phyloP scores from a whole-genome alignment of 2,113 vertebrate species.

The Panthera uncia region DNA sequence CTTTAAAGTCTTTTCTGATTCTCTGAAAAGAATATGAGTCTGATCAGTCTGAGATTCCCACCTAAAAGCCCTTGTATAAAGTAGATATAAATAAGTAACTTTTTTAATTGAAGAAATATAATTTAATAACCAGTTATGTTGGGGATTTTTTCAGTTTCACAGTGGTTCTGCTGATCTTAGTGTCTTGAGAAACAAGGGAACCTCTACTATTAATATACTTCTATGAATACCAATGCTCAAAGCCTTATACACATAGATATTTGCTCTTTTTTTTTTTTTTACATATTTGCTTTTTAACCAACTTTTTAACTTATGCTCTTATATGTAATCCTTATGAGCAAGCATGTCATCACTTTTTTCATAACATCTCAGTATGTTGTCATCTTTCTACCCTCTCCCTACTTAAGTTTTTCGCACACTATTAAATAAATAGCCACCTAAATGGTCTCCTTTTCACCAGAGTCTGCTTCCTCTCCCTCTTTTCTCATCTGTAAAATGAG shows the following conservation, averaged over 20 bases:
- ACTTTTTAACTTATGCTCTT: background rate
- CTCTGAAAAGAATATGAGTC: background rate
- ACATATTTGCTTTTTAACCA: background rate
- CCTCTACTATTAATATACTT: background rate
- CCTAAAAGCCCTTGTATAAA: slow-evolving; percentile 16
- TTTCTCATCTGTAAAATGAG: background rate
- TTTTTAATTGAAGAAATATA: slow-evolving; percentile 12
- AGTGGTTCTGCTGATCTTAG: background rate
- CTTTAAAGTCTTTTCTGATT: slow-evolving; percentile 8
- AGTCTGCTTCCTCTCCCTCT: background rate
- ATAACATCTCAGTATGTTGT: background rate
- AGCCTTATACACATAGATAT: background rate
- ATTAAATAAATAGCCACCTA: background rate
- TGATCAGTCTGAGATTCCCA: background rate
- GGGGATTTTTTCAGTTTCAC: background rate
- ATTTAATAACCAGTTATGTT: background rate
- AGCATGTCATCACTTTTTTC: background rate
- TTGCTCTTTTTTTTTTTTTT: background rate
- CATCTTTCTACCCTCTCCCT: background rate
- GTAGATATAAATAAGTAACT: slow-evolving; percentile 6
- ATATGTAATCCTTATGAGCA: background rate
- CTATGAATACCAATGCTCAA: background rate
- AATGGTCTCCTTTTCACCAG: background rate
- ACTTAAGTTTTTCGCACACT: background rate
- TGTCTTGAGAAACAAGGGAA: background rate